phyloP scores from a whole-genome alignment of 2,797 vertebrate species.

The Cossypha heuglini region DNA sequence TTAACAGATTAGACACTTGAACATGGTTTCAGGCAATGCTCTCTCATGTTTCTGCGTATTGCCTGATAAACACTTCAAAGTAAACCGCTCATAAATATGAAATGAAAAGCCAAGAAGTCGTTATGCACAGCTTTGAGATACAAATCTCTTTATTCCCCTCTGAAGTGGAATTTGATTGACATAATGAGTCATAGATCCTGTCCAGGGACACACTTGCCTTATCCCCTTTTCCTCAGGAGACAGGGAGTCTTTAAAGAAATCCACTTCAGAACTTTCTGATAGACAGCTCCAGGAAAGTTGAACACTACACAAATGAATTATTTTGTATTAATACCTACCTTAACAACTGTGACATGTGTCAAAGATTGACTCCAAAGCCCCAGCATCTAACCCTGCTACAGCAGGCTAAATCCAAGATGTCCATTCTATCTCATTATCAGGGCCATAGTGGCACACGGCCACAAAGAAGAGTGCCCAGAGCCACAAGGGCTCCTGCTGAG shows the following conservation, averaged over 20 bases:
- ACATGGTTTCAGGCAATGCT: conserved; percentile 83
- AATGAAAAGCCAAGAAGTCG: conserved; percentile 83
- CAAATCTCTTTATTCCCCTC: conserved; percentile 87
- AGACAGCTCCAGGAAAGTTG: conserved; percentile 76
- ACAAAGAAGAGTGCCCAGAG: not conserved
- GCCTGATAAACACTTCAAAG: conserved; percentile 90
- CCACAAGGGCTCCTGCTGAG: not conserved
- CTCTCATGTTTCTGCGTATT: conserved; percentile 82
- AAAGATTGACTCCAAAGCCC: conserved; percentile 55
- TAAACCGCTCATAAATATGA: conserved; percentile 86
- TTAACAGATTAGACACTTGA: conserved; percentile 82
- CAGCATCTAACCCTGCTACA: not conserved
- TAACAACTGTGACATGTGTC: conserved; percentile 62
- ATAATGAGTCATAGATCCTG: conserved; percentile 85
- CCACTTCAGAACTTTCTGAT: conserved; percentile 81
- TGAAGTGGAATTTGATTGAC: conserved; percentile 85
- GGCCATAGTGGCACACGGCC: accelerated
- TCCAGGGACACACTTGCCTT: conserved; percentile 80
- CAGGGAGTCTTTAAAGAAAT: conserved; percentile 82
- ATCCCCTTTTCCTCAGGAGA: conserved; percentile 81
- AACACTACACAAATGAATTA: conserved; percentile 70
- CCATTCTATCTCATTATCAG: not conserved
- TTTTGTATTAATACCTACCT: conserved; percentile 66
- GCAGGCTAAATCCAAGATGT: not conserved
- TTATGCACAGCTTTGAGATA: conserved; percentile 84